Conservation (phyloP, 2,888 invertebrate genomes). For the Eubasilissa splendida region DNA sequence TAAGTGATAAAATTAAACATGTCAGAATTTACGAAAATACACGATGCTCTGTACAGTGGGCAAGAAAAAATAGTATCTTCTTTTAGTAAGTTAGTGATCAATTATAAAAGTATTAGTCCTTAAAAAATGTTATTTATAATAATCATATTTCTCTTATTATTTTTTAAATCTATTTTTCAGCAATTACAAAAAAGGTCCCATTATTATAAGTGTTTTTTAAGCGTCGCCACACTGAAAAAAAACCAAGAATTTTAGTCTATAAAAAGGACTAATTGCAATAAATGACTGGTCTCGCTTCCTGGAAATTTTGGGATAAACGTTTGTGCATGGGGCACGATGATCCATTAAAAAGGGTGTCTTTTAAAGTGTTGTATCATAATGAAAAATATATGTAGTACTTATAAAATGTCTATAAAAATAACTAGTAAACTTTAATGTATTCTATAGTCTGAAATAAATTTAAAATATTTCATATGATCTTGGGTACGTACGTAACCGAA, state of each 20-base stretch:
- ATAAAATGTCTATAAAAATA: neutral
- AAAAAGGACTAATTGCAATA: constrained; percentile 54
- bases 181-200: constrained; percentile 37
- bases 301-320: constrained; percentile 36
- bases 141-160: neutral
- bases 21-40: too few species aligned
- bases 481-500: too few species aligned
- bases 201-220: constrained; percentile 53
- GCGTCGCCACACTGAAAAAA: constrained; percentile 36
- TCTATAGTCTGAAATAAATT: too few species aligned
- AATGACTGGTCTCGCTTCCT: constrained; percentile 41
- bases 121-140: too few species aligned
- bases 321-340: neutral
- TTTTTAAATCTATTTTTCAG: constrained; percentile 15
- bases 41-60: too few species aligned
- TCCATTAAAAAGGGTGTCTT: constrained; percentile 7
- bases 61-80: too few species aligned
- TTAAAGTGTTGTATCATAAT: constrained; percentile 1
- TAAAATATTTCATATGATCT: too few species aligned
- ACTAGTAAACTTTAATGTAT: too few species aligned
- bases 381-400: neutral
- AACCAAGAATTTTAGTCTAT: constrained; percentile 11
- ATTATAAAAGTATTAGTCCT: too few species aligned
- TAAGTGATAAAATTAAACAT: too few species aligned
- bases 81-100: too few species aligned